Evolutionary conservation across 2,888 invertebrate species (phyloP).

Genomic region (Anagyrus pseudococci): DNA sequence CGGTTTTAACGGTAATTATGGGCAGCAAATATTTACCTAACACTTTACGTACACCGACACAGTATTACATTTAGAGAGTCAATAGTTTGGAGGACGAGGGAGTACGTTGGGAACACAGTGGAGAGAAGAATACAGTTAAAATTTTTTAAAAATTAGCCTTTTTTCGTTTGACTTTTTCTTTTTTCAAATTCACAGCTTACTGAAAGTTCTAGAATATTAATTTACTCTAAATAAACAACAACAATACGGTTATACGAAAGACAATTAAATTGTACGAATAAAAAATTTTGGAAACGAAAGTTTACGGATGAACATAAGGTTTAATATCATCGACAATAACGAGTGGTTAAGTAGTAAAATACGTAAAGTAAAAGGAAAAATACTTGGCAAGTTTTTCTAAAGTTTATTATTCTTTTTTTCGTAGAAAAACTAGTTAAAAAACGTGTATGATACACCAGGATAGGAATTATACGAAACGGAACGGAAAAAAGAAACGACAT

Average conservation of each 20-base stretch:
- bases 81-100: not conserved
- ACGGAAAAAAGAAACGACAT: not conserved
- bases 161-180: not conserved
- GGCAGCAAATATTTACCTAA: slow-evolving; percentile 20
- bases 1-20: slow-evolving; percentile 22
- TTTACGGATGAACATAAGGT: too few relatives aligned
- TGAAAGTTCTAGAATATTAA: slow-evolving; percentile 23
- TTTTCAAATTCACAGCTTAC: too few relatives aligned
- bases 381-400: too few relatives aligned
- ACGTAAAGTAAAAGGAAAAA: too few relatives aligned
- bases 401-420: not conserved
- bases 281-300: too few relatives aligned
- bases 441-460: not conserved
- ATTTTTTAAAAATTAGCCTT: not conserved
- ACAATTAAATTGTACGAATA: too few relatives aligned
- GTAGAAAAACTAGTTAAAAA: not conserved
- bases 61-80: slow-evolving; percentile 16
- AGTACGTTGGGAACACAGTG: not conserved
- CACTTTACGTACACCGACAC: slow-evolving; percentile 19
- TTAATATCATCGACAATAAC: too few relatives aligned
- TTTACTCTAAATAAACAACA: not conserved
- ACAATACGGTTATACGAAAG: too few relatives aligned
- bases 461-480: not conserved
- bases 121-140: not conserved
- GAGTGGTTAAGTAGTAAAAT: too few relatives aligned